A percentile compares a stretch with the other conserved stretches of the same genome.
Evolutionary conservation across 2,113 vertebrate genomes (phyloP).

Genomic region (Loxodonta africana): DNA sequence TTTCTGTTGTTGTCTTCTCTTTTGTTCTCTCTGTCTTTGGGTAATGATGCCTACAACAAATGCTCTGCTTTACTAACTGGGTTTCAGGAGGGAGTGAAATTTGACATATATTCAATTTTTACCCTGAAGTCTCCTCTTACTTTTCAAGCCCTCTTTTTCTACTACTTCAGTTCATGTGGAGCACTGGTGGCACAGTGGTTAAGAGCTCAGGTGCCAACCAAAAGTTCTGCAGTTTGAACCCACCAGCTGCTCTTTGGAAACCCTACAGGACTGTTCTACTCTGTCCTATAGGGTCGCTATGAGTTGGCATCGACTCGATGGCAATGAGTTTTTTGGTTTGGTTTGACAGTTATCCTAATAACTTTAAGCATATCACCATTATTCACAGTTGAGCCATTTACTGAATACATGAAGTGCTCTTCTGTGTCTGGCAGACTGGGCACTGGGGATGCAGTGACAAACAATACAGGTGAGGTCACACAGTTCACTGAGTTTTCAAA

Average conservation of each 20-base stretch:
- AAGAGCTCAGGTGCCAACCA: too few relatives aligned
- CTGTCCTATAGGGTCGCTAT: too few relatives aligned
- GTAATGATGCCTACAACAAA: conserved; percentile 1
- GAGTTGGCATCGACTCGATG: too few relatives aligned
- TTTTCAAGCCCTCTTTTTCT: neutral
- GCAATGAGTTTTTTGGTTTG: too few relatives aligned
- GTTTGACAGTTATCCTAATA: neutral
- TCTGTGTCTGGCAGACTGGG: neutral
- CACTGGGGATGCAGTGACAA: neutral
- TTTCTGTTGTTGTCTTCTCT: neutral
- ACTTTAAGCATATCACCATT: neutral
- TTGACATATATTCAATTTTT: neutral
- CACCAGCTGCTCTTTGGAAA: too few relatives aligned
- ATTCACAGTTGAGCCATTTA: neutral
- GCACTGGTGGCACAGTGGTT: too few relatives aligned
- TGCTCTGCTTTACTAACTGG: neutral
- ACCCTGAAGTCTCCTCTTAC: neutral
- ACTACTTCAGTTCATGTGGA: neutral
- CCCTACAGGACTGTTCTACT: too few relatives aligned
- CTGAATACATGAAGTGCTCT: neutral
- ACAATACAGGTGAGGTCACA: neutral
- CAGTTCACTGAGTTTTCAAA: neutral
- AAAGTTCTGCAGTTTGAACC: too few relatives aligned
- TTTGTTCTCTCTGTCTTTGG: neutral
- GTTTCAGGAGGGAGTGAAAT: conserved; percentile 11